These are phyloP conservation scores for Pogonognathellus flavescens DNA, from an alignment of 1,140 invertebrate species.

Conservation along the genomic window DNA sequence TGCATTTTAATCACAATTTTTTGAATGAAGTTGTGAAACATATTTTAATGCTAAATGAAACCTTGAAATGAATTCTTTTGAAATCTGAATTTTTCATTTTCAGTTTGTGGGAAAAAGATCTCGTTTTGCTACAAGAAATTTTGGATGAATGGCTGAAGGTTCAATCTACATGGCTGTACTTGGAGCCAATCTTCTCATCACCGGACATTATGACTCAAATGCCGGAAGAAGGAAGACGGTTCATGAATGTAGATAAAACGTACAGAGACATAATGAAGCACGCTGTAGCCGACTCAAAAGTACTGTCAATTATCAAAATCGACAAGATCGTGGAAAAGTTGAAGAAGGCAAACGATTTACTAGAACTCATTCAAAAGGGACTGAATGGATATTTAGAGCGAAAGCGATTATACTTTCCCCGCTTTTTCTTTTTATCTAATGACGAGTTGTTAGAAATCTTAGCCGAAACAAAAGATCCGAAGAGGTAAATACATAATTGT, in stretches of 20 bases:
- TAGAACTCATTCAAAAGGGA: conserved; percentile 92
- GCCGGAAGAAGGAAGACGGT: conserved; percentile 91
- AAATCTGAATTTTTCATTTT: not conserved
- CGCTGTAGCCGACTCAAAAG: conserved; percentile 82
- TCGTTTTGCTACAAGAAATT: conserved; percentile 88
- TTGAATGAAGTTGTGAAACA: too few species aligned
- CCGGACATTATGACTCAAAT: conserved; percentile 95
- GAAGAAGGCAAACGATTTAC: conserved; percentile 87
- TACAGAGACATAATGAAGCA: conserved; percentile 96
- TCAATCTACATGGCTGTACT: conserved; percentile 95
- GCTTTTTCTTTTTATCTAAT: conserved; percentile 98
- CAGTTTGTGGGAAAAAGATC: conserved; percentile 84
- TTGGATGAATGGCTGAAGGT: conserved; percentile 97
- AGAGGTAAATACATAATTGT: conserved; percentile 74
- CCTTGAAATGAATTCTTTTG: conserved; percentile 7
- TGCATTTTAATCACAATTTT: conserved; percentile 32
- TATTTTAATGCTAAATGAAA: too few species aligned
- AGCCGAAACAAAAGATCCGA: conserved; percentile 97
- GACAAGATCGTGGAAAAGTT: conserved; percentile 94
- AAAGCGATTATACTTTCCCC: conserved; percentile 92
- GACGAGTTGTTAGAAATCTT: conserved; percentile 96
- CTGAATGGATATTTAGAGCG: conserved; percentile 96
- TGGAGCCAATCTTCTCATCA: conserved; percentile 97
- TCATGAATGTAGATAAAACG: conserved; percentile 92
- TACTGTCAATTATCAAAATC: conserved; percentile 88